Percentiles rank a stretch among this genome's conserved stretches.
Evolutionary conservation across 92 coral and sea anemone genomes (phyloP).

Genomic region (Meandrina meandrites): DNA sequence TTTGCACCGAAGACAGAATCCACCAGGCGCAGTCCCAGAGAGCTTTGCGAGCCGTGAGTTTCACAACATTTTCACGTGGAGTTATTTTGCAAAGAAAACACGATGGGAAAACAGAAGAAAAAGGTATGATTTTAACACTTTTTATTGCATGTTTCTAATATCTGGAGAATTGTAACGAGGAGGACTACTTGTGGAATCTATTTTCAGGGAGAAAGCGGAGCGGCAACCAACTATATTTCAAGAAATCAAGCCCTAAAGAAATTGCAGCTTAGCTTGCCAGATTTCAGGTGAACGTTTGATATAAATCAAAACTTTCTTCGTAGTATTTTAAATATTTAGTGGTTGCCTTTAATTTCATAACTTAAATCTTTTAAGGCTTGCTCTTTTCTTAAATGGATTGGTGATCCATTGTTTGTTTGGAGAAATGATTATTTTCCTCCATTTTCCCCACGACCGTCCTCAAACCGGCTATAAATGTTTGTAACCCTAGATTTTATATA

Average conservation of each 20-base stretch:
- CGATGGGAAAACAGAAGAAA: conserved; percentile 82
- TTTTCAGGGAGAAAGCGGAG: conserved; percentile 92
- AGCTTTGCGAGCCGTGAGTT: conserved; percentile 24
- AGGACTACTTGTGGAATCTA: neutral
- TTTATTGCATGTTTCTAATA: neutral
- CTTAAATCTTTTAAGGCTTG: neutral
- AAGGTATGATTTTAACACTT: conserved; percentile 53
- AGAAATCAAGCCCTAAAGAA: conserved; percentile 94
- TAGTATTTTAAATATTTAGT: neutral
- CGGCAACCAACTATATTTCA: conserved; percentile 83
- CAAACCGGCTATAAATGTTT: too few species aligned
- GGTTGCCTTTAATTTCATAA: neutral
- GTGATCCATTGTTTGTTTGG: neutral
- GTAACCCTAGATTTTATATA: too few species aligned
- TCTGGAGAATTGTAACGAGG: neutral
- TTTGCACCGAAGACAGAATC: neutral
- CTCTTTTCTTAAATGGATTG: neutral
- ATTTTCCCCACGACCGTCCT: too few species aligned
- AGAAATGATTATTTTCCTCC: too few species aligned
- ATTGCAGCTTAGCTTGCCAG: conserved; percentile 92
- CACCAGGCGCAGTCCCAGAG: conserved; percentile 58
- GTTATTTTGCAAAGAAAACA: conserved; percentile 1
- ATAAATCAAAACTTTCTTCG: neutral
- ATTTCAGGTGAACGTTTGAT: conserved; percentile 72
- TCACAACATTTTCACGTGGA: conserved; percentile 32